Conservation (phyloP, 1,140 invertebrate species). For the Notospermus geniculatus region DNA sequence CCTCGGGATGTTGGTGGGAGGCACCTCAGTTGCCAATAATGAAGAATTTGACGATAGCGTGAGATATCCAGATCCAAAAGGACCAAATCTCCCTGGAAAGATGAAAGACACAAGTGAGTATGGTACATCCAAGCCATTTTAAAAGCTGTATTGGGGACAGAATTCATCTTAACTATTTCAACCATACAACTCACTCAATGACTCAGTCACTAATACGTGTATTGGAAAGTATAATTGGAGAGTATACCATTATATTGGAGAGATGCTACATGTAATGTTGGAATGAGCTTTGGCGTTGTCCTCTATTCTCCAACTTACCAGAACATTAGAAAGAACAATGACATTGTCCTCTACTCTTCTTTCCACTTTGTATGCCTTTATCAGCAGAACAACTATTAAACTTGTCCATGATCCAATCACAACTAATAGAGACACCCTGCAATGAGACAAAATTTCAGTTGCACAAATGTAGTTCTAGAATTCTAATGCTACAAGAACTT, state of each 20-base stretch:
- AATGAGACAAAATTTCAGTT: slow-evolving; percentile 15
- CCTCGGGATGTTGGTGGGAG: slow-evolving; percentile 34
- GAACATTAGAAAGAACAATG: slow-evolving; percentile 20
- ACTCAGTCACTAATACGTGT: too few relatives aligned
- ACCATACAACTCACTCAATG: too few relatives aligned
- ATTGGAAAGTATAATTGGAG: too few relatives aligned
- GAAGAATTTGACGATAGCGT: slow-evolving; percentile 27
- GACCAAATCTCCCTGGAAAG: slow-evolving; percentile 37
- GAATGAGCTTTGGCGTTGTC: too few relatives aligned
- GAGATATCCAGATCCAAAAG: slow-evolving; percentile 30
- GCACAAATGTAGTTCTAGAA: too few relatives aligned
- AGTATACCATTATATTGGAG: too few relatives aligned
- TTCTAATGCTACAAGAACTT: too few relatives aligned
- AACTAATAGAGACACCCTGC: slow-evolving; percentile 40
- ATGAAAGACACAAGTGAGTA: too few relatives aligned
- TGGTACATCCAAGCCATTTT: too few relatives aligned
- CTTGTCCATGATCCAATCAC: slow-evolving; percentile 41
- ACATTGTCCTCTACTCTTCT: slow-evolving; percentile 32
- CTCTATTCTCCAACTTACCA: slow-evolving; percentile 33
- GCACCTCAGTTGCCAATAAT: slow-evolving; percentile 38
- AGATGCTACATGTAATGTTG: too few relatives aligned
- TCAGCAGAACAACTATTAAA: slow-evolving; percentile 29
- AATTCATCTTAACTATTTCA: too few relatives aligned
- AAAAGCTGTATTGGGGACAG: too few relatives aligned
- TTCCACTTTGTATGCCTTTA: slow-evolving; percentile 34